Percentiles rank a stretch among this genome's conserved stretches.
Evolutionary conservation across 1,140 invertebrate genomes (phyloP).

Genomic region (Saccostrea cuccullata): DNA sequence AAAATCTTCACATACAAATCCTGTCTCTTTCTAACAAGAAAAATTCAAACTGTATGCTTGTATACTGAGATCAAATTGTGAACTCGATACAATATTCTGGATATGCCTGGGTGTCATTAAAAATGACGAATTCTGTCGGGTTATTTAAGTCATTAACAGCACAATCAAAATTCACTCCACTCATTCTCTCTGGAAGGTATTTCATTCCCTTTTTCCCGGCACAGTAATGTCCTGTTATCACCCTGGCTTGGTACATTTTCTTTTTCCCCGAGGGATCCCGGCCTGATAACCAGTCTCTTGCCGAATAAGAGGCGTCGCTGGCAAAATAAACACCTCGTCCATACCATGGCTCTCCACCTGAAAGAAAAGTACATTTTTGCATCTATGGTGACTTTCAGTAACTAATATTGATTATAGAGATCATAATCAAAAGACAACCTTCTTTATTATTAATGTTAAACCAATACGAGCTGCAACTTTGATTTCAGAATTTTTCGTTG

Average conservation of each 20-base stretch:
- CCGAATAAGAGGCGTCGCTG: slow-evolving; percentile 61
- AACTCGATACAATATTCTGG: slow-evolving; percentile 69
- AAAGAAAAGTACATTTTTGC: not conserved
- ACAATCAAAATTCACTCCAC: slow-evolving; percentile 61
- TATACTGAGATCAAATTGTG: slow-evolving; percentile 35
- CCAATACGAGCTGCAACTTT: too few species aligned
- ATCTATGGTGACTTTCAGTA: too few species aligned
- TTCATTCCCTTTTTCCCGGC: slow-evolving; percentile 50
- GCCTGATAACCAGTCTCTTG: slow-evolving; percentile 55
- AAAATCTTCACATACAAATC: too few species aligned
- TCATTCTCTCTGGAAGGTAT: slow-evolving; percentile 51
- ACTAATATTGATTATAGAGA: too few species aligned
- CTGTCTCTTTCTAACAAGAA: not conserved
- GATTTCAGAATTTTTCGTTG: too few species aligned
- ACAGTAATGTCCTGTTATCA: slow-evolving; percentile 54
- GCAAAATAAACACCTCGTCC: slow-evolving; percentile 64
- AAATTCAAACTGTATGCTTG: not conserved
- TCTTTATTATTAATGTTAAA: too few species aligned
- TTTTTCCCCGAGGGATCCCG: slow-evolving; percentile 12
- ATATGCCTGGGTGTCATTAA: slow-evolving; percentile 72
- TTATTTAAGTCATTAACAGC: slow-evolving; percentile 59
- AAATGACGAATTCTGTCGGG: slow-evolving; percentile 69
- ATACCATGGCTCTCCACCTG: slow-evolving; percentile 54
- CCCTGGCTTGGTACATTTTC: slow-evolving; percentile 55
- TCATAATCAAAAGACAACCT: too few species aligned